A percentile compares a stretch with the other conserved stretches of the same genome.
phyloP scores from a whole-genome alignment of 1,140 invertebrate species.

The Onthophagus taurus region DNA sequence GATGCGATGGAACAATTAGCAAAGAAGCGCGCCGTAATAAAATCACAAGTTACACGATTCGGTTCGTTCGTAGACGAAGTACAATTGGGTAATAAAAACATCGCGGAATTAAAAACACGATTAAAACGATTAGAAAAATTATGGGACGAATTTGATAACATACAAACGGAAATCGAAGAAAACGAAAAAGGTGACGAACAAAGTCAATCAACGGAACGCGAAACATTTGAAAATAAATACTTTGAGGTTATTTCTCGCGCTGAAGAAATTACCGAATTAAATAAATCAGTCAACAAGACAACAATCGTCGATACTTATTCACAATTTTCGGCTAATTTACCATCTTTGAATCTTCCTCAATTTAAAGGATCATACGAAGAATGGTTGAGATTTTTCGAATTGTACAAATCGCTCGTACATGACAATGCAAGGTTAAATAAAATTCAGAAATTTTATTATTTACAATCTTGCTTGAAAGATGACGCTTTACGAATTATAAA shows the following conservation, averaged over 20 bases:
- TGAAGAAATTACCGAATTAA: background rate
- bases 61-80: too few relatives aligned
- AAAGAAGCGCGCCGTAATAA: too few relatives aligned
- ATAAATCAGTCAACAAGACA: background rate
- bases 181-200: background rate
- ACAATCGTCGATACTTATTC: background rate
- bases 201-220: background rate
- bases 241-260: background rate
- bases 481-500: constrained; percentile 26
- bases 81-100: too few relatives aligned
- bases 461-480: constrained; percentile 22
- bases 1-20: too few relatives aligned
- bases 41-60: too few relatives aligned
- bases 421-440: constrained; percentile 18
- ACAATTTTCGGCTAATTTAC: constrained; percentile 3
- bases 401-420: constrained; percentile 25
- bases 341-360: constrained; percentile 10
- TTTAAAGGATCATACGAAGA: constrained; percentile 26
- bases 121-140: too few relatives aligned
- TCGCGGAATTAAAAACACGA: too few relatives aligned
- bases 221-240: background rate
- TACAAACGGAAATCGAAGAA: background rate
- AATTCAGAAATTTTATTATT: constrained; percentile 30
- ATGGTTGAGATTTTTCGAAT: constrained; percentile 24
- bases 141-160: too few relatives aligned